Evolutionary conservation across 2,888 invertebrate genomes (phyloP), one percentile per base, ranked within the genome.

Genomic region (Drosophila ochracea): DNA sequence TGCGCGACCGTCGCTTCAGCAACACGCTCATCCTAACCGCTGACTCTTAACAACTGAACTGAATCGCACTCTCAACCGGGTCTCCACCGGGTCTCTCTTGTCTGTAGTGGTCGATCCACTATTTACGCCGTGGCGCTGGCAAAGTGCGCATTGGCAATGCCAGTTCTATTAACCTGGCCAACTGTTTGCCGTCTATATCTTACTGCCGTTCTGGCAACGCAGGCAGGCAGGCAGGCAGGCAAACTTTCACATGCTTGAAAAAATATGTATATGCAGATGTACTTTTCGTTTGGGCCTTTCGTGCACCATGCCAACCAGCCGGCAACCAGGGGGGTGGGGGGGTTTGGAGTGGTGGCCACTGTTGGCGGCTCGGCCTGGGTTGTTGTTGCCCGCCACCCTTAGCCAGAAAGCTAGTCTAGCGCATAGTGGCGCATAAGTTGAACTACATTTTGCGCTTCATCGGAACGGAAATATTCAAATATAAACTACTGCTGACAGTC

Each of bases 291-390:
- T 92, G 89, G 92, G 68, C 72, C 68, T 78, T 86, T 80, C 81
- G 86, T 89, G 90, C 91, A 90, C 92, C 92, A 92, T 92, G 92
- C 92, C 92, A 92, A 92, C 92, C 73, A 58, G 30, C 49, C 54
- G 41, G 65, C 39, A 52, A 57, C 35, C 47, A 30, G 30, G 43
- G 1, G 1, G 30, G 30, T 30, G 30, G 39, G 33, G 21, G 33
- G n/a, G 7, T 7, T 33, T 37, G 5, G 16, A 28, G 39, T 55
- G 63, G 41, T n/a, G 41, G 37, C 41, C 53, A 61, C 67, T 28
- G 68, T 33, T 41, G 62, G 64, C 59, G 74, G 63, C 13, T 28
- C 55, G 11, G 11, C 6, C 9, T 4, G 9, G 4, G 16, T 54
- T 54, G 19, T 58, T 43, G 69, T 70, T 76, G 81, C 76, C 33